Percentiles rank a stretch among this genome's conserved stretches.
Evolutionary conservation across 2,113 vertebrate species (phyloP).

Genomic region (Larimichthys polyactis): DNA sequence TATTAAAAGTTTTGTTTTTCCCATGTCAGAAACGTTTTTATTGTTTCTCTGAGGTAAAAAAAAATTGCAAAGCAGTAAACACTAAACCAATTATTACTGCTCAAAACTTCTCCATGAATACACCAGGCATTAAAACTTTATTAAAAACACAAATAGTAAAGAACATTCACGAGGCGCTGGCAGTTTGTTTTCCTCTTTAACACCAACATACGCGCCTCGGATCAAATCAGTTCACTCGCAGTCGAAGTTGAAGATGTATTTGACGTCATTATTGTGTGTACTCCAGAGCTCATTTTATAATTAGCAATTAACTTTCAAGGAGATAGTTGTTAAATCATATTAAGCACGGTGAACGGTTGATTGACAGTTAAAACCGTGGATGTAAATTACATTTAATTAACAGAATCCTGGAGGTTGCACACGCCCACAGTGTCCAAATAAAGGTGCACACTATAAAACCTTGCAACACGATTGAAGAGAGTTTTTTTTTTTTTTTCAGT

Average conservation of each 20-base stretch:
- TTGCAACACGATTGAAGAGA: neutral
- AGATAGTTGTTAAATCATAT: neutral
- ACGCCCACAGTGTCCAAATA: neutral
- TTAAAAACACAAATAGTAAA: neutral
- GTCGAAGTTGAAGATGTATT: too few relatives aligned
- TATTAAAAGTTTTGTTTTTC: neutral
- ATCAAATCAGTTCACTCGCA: too few relatives aligned
- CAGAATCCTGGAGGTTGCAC: neutral
- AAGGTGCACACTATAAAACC: neutral
- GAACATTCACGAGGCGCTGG: neutral
- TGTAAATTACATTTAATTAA: neutral
- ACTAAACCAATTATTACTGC: neutral
- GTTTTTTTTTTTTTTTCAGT: neutral
- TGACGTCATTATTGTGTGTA: neutral
- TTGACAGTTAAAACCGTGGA: neutral
- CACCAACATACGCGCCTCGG: neutral
- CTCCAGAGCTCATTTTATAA: neutral
- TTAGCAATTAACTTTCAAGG: neutral
- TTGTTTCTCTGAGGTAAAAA: neutral
- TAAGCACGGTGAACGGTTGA: neutral
- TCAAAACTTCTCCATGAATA: neutral
- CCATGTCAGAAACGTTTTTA: neutral
- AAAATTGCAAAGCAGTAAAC: too few relatives aligned
- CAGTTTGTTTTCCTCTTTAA: neutral
- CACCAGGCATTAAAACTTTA: neutral